Evolutionary conservation across 2,113 vertebrate genomes (phyloP).

Genomic region (Mustelus asterias): DNA sequence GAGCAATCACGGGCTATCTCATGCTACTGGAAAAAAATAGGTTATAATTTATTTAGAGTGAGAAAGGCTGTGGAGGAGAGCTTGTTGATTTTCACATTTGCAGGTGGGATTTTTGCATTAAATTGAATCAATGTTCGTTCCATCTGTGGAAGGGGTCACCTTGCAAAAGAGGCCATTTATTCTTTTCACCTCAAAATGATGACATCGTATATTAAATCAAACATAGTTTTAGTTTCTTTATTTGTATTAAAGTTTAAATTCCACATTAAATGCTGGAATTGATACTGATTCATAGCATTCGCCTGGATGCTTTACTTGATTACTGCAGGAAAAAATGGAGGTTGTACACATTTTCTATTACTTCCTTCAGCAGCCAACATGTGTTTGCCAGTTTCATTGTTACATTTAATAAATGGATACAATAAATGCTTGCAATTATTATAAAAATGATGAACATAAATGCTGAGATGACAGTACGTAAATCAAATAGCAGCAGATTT

Average conservation of each 20-base stretch:
- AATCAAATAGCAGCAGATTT: neutral
- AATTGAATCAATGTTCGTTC: neutral
- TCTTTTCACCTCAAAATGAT: neutral
- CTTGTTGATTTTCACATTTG: neutral
- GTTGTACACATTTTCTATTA: neutral
- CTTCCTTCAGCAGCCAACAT: neutral
- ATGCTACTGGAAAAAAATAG: neutral
- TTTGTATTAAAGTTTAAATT: neutral
- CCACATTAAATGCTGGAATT: neutral
- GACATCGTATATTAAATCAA: neutral
- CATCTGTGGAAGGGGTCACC: neutral
- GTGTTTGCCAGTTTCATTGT: neutral
- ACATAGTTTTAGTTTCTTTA: neutral
- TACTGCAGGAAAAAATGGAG: neutral
- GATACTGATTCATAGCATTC: neutral
- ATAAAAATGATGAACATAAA: neutral
- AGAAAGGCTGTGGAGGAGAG: neutral
- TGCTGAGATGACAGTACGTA: neutral
- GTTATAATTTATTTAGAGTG: constrained; percentile 10
- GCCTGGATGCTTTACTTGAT: neutral
- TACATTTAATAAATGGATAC: neutral
- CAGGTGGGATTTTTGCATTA: neutral
- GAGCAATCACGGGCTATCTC: neutral
- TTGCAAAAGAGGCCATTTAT: neutral
- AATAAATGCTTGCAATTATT: neutral